Evolutionary conservation across 2,797 vertebrate species (phyloP), one percentile per base, ranked within the genome.

Genomic region (Eutrigla gurnardus): DNA sequence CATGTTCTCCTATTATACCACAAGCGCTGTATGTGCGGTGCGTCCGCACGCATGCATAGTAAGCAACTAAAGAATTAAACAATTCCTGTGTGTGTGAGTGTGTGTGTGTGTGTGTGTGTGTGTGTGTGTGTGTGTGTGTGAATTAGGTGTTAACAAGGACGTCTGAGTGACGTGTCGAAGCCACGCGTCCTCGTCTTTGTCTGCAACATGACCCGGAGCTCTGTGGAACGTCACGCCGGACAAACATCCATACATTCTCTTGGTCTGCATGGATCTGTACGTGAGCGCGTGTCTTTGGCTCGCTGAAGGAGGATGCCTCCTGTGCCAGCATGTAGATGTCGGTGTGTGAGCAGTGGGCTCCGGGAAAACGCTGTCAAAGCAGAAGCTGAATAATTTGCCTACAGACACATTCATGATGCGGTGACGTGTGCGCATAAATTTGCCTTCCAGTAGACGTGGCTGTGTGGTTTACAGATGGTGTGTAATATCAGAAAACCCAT

Each of bases 361-460:
- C 37, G 62, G 81, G 80, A 82, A 88, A 89, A 73, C 70, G 88
- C 86, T 87, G 87, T 88, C 89, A 86, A 85, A 86, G 91, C 90
- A 89, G 74, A 81, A 87, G 70, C 72, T 39, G 78, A 82, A 83
- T 89, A 81, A 92, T 87, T 86, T 88, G 83, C 86, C 88, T 70
- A 52, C 63, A 87, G 79, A 86, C 58, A 67, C 77, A 77, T 87
- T 86, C 70, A 78, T 67, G 80, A 87, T 83, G 64, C 49, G 12
- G 62, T 83, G 82, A 85, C 18, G 46, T 73, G 76, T 75, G 63
- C 11, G 69, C 78, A 87, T 89, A 81, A 68, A 84, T 91, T 79
- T 75, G 36, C 73, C 75, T 79, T 77, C 58, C 78, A 63, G 80
- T 61, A 73, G 81, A 78, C 62, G 50, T 32, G 49, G 53, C 63